Percentiles rank a stretch among this genome's conserved stretches.
Evolutionary conservation across 64 coral and sea anemone genomes (phyloP).

Genomic region (Orbicella faveolata): DNA sequence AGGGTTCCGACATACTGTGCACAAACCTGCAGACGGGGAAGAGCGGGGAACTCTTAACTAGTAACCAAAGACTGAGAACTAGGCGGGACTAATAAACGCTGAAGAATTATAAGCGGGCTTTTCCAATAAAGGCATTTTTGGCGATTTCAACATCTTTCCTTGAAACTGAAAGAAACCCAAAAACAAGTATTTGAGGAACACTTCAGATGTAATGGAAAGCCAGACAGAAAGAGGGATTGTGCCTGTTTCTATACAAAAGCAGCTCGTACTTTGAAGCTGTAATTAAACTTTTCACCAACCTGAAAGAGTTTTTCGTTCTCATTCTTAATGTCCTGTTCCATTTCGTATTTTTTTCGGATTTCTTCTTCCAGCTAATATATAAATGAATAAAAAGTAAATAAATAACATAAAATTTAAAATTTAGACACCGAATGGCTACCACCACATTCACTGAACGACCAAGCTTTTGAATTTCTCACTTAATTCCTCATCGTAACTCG

Average conservation of each 20-base stretch:
- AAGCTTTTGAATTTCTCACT: too few species aligned
- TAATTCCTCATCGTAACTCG: too few species aligned
- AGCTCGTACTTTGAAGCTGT: neutral
- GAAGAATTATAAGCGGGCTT: neutral
- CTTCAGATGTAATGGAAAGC: too few species aligned
- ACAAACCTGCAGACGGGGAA: too few species aligned
- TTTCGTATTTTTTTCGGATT: conserved; percentile 64
- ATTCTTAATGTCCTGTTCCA: conserved; percentile 74
- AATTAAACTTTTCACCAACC: conserved; percentile 13
- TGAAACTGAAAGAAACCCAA: neutral
- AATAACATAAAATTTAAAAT: neutral
- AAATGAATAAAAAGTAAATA: neutral
- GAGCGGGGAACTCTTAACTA: too few species aligned
- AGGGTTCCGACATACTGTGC: too few species aligned
- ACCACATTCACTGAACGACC: neutral
- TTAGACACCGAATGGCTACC: neutral
- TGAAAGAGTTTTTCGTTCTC: conserved; percentile 85
- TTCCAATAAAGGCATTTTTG: too few species aligned
- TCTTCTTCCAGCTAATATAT: conserved; percentile 78
- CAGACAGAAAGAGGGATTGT: too few species aligned
- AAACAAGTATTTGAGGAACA: too few species aligned
- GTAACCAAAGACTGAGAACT: neutral
- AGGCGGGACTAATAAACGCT: neutral
- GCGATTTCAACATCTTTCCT: too few species aligned
- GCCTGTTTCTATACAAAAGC: neutral